Evolutionary conservation across 2,113 vertebrate genomes (phyloP), one percentile per base, ranked within the genome.

Genomic region (Anolis carolinensis): DNA sequence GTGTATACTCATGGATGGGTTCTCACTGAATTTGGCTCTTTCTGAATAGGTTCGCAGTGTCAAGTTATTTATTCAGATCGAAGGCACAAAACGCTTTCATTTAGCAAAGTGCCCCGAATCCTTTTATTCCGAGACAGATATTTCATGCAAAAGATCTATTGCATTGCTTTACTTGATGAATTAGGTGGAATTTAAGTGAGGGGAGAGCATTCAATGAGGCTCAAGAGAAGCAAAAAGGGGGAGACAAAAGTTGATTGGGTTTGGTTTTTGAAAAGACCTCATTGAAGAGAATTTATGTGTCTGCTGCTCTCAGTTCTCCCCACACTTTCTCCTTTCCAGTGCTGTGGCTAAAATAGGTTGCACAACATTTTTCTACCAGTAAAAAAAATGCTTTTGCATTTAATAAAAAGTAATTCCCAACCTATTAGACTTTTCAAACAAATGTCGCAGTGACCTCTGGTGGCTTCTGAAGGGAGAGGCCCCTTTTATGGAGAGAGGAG

Each of bases 381-480:
- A 4, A 81, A 80, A 88, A 48, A 23, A 85, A 39, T n/a, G 34
- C 48, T 68, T 75, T 21, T 34, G 65, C 84, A 55, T 83, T 59
- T 62, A 62, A 70, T 36, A 1, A 10, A 71, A 81, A 78, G 32
- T 34, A 86, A 92, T 52, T 86, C 84, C 36, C 75, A 73, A 48
- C 50, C 27, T 73, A n/a, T 16, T 16, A 2, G 59, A 80, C 80
- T 65, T 63, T 78, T 90, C 85, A 88, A 86, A 84, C 88, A 81
- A 87, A 91, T 92, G 93, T 90, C 90, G 89, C 85, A 95, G 89
- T 95, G 94, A 94, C 95, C 95, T 89, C 95, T 95, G 94, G 93
- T 93, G 95, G 95, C 84, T 84, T 92, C 81, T 50, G 32, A 21
- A 78, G 79, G 89, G 76, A 91, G 89, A 83, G 21, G 79, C 72